These are phyloP conservation scores for Amyelois transitella DNA, from an alignment of 1,140 invertebrate species.

Conservation along the genomic window DNA sequence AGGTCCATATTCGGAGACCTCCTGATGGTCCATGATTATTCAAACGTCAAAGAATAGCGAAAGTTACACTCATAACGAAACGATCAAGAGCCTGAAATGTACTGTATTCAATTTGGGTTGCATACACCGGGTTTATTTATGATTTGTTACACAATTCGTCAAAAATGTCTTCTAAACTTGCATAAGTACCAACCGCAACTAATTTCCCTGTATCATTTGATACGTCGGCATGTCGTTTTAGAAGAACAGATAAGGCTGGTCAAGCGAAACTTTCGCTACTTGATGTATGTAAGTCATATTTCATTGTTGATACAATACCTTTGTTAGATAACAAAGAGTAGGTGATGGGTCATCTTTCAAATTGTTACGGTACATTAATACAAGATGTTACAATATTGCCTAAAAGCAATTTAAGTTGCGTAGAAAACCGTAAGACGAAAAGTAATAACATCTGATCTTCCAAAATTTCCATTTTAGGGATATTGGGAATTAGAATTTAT, in stretches of 20 bases:
- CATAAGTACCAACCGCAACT: slow-evolving; percentile 2
- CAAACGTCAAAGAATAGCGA: slow-evolving; percentile 32
- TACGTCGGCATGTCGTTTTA: neutral
- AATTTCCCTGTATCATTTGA: slow-evolving; percentile 8
- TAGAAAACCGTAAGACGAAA: no score
- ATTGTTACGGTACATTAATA: neutral
- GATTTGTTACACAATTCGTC: slow-evolving; percentile 15
- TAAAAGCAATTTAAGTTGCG: no score
- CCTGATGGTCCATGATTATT: slow-evolving; percentile 25
- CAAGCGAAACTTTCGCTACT: slow-evolving; percentile 2
- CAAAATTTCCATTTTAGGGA: no score
- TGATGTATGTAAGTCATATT: neutral
- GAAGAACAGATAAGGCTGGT: neutral
- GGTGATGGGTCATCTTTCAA: neutral
- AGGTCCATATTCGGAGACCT: slow-evolving; percentile 13
- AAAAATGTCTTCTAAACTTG: slow-evolving; percentile 4
- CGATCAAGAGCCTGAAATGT: slow-evolving; percentile 27
- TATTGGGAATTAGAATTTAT: no score
- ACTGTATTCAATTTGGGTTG: slow-evolving; percentile 12
- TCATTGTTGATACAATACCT: neutral
- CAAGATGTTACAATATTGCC: neutral
- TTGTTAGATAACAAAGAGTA: neutral
- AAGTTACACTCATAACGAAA: slow-evolving; percentile 26
- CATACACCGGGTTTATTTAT: slow-evolving; percentile 9
- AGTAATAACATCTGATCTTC: no score